These are phyloP conservation scores for Sturnira hondurensis DNA, from an alignment of 2,113 vertebrate genomes.

Conservation along the genomic window DNA sequence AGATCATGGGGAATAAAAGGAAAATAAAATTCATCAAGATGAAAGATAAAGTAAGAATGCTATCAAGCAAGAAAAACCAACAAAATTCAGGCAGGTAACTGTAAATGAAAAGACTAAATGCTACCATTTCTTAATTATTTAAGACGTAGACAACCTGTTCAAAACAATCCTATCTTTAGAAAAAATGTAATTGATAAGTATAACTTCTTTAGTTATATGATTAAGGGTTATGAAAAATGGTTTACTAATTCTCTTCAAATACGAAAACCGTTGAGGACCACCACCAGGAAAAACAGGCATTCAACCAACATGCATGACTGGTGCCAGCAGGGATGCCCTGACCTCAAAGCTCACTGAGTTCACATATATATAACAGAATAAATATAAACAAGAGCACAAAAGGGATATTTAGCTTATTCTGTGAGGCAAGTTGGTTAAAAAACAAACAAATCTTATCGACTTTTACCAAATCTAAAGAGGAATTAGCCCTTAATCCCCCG, in stretches of 20 bases:
- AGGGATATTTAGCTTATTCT: neutral
- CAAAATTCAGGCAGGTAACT: neutral
- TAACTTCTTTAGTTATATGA: neutral
- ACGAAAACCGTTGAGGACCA: neutral
- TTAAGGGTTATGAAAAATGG: neutral
- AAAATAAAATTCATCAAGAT: neutral
- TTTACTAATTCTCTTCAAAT: slow-evolving; percentile 26
- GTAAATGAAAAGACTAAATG: neutral
- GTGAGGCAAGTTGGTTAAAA: neutral
- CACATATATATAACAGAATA: neutral
- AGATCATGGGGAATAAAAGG: neutral
- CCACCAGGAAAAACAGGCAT: neutral
- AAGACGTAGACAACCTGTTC: neutral
- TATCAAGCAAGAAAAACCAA: neutral
- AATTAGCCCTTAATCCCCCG: neutral
- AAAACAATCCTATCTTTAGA: neutral
- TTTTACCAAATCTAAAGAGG: neutral
- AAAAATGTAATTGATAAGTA: neutral
- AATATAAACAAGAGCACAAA: neutral
- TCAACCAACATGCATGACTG: neutral
- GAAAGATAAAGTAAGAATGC: neutral
- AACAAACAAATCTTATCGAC: neutral
- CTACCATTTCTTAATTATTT: slow-evolving; percentile 9
- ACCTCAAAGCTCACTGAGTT: neutral
- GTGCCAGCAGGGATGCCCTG: neutral